Evolutionary conservation across 30 jellyfish, hydroid and myxozoan species (phyloP).

Genomic region (Turritopsis rubra): DNA sequence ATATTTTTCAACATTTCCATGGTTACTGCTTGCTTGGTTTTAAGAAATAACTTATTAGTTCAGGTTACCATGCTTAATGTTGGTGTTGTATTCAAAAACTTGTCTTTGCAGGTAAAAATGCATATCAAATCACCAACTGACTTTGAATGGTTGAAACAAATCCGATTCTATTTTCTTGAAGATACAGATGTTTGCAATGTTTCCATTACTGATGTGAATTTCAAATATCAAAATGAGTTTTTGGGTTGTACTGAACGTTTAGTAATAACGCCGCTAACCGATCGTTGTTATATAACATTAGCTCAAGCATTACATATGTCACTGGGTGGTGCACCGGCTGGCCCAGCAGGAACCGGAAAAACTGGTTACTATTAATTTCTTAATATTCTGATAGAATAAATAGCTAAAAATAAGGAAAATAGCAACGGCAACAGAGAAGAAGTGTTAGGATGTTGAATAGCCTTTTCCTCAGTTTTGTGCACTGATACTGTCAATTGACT

Average conservation of each 20-base stretch:
- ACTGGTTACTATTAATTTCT: constrained; percentile 39
- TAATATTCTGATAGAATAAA: too few species aligned
- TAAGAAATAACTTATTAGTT: too few species aligned
- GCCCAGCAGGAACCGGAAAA: constrained; percentile 95
- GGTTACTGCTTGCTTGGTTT: too few species aligned
- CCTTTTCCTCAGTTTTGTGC: too few species aligned
- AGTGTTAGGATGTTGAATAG: too few species aligned
- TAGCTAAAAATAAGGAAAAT: too few species aligned
- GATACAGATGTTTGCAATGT: constrained; percentile 68
- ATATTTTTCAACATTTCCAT: too few species aligned
- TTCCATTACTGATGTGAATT: constrained; percentile 77
- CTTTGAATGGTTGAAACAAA: constrained; percentile 87
- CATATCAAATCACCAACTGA: constrained; percentile 70
- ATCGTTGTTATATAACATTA: constrained; percentile 80
- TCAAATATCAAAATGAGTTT: constrained; percentile 72
- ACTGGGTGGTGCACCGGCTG: constrained; percentile 98
- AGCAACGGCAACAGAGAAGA: too few species aligned
- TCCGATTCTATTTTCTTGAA: constrained; percentile 73
- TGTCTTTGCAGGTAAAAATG: constrained; percentile 45
- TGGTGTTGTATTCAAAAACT: background rate
- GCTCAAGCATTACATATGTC: constrained; percentile 97
- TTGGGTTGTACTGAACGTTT: constrained; percentile 89
- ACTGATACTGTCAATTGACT: too few species aligned
- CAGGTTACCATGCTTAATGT: too few species aligned
- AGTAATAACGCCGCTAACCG: constrained; percentile 87